Base-by-base conservation (phyloP, 2,113 vertebrate genomes). In the Pimephales promelas region DNA sequence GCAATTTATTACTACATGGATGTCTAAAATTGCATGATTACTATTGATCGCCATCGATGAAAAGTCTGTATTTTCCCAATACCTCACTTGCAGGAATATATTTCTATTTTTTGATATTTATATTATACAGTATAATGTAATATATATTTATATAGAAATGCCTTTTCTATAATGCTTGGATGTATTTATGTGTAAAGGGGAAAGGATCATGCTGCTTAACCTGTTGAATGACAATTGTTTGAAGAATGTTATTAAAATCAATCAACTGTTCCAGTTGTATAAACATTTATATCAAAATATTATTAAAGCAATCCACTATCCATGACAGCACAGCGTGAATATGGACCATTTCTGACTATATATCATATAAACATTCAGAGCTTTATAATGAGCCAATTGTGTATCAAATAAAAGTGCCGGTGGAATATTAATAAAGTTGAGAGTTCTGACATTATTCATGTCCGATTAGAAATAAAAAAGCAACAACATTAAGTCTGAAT, bases 231-330 rank as follows among this genome's bases (percentile, higher is more conserved):
- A 10, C 49, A n/a, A 24, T 36, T 76, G n/a, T 22, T 78, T 78
- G 36, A 79, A 34, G 10, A 56, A 40, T 40, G 16, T 3, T 13
- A 49, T 47, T 6, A 13, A 79, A 61, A 43, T 31, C 56, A 61
- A 61, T n/a, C 10, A 11, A 59, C 52, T 77, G 75, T 77, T 14
- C 26, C 18, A 40, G 40, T 40, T 40, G 8, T 11, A 59, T 13
- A 79, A 62, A 61, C n/a, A 61, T 79, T 45, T 79, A 79, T 47
- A 62, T n/a, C 40, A 40, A 26, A 16, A 62, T 20, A 40, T 40
- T 24, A 20, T 57, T 47, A 62, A 79, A 45, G 62, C 40, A 79
- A 64, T 79, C 77, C 57, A 10, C 47, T 62, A 64, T 8, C 4
- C n/a, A 43, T 16, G 57, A 47, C 36, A 28, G 36, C 16, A 31